These are phyloP conservation scores for Bicyclus anynana DNA, from an alignment of 1,140 invertebrate species.

Conservation along the genomic window DNA sequence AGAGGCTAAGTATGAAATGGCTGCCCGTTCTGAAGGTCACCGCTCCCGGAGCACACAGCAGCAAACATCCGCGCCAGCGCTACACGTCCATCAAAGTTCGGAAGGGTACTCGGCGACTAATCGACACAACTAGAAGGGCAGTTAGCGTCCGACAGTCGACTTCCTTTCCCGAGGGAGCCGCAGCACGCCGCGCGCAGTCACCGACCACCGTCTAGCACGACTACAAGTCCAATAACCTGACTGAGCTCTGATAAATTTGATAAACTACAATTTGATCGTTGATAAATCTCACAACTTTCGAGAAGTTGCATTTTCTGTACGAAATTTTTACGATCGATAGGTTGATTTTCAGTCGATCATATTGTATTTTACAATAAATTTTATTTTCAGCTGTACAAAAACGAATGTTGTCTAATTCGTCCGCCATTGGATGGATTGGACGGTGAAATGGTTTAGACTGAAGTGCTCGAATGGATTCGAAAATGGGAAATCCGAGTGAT, in stretches of 20 bases:
- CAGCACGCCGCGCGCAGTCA: constrained; percentile 23
- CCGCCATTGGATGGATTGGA: constrained; percentile 25
- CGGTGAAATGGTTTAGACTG: constrained; percentile 24
- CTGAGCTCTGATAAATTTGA: neutral
- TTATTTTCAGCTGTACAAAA: neutral
- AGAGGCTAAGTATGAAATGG: too few species aligned
- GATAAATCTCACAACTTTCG: neutral
- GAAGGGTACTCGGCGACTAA: constrained; percentile 56
- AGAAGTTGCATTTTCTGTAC: neutral
- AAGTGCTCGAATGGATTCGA: constrained; percentile 7
- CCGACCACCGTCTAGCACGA: constrained; percentile 25
- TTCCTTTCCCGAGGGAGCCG: constrained; percentile 70
- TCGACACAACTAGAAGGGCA: constrained; percentile 70
- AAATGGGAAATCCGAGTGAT: constrained; percentile 36
- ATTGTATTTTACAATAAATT: neutral
- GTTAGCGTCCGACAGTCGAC: constrained; percentile 57
- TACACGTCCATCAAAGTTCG: constrained; percentile 66
- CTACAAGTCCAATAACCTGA: constrained; percentile 18
- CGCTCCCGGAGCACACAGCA: too few species aligned
- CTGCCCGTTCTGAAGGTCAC: too few species aligned
- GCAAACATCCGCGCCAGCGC: constrained; percentile 42
- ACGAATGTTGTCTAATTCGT: neutral
- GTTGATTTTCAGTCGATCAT: too few species aligned
- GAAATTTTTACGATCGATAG: neutral
- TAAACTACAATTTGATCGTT: neutral